Percentiles rank a stretch among this genome's conserved stretches.
These are phyloP conservation scores for Rhyacichthys aspro DNA, from an alignment of 2,797 vertebrate genomes.

Conservation along the genomic window DNA sequence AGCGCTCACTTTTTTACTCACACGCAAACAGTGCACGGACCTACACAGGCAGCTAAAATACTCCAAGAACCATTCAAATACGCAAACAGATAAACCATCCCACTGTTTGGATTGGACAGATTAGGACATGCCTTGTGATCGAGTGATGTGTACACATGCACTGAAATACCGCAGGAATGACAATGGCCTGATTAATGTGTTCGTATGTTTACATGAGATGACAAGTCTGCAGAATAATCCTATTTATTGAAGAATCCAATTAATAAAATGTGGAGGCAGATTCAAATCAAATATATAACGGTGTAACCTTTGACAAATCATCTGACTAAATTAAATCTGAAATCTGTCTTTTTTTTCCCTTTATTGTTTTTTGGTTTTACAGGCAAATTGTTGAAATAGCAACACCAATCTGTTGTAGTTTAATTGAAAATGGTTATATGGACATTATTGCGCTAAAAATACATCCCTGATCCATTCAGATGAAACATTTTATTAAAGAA, in stretches of 20 bases:
- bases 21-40: slow-evolving; percentile 16
- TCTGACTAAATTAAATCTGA: neutral
- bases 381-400: too few species aligned
- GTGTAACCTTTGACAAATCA: too few species aligned
- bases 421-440: too few species aligned
- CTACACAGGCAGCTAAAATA: slow-evolving; percentile 25
- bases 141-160: slow-evolving; percentile 19
- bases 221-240: neutral
- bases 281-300: too few species aligned
- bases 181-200: slow-evolving; percentile 27
- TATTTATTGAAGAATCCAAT: too few species aligned
- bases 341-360: too few species aligned
- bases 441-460: too few species aligned
- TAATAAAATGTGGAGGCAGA: too few species aligned
- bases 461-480: too few species aligned
- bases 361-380: too few species aligned
- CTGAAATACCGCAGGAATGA: slow-evolving; percentile 22
- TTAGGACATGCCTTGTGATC: slow-evolving; percentile 16
- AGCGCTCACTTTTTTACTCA: slow-evolving; percentile 49
- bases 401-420: too few species aligned
- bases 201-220: slow-evolving; percentile 15
- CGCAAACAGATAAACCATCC: slow-evolving; percentile 25
- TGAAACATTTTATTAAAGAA: too few species aligned
- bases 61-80: slow-evolving; percentile 29
- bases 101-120: slow-evolving; percentile 35